Percentiles rank a stretch among this genome's conserved stretches.
These are phyloP conservation scores for Rhinolophus sinicus DNA, from an alignment of 2,113 vertebrate species.

Conservation along the genomic window DNA sequence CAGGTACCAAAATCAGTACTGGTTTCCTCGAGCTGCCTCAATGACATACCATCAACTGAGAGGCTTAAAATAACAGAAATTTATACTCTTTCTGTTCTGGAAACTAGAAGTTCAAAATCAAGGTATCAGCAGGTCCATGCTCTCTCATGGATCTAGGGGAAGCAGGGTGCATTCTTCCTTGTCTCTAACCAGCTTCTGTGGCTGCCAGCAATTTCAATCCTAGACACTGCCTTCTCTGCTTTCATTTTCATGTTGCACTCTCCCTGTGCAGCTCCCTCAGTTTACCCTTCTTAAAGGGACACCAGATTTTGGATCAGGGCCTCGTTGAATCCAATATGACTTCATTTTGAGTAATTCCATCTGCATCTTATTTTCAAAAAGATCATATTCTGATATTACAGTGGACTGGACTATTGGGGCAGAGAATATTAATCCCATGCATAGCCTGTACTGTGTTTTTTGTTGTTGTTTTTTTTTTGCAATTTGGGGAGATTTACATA, in stretches of 20 bases:
- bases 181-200: not conserved
- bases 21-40: not conserved
- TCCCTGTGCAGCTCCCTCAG: not conserved
- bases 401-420: not conserved
- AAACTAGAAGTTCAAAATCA: not conserved
- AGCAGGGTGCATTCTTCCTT: not conserved
- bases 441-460: not conserved
- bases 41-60: not conserved
- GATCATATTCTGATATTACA: not conserved
- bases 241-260: fast-evolving
- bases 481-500: not conserved
- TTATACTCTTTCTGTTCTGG: not conserved
- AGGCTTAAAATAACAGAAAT: not conserved
- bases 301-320: not conserved
- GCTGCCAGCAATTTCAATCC: not conserved
- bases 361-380: not conserved
- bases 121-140: not conserved
- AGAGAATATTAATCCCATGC: not conserved
- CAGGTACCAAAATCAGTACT: not conserved
- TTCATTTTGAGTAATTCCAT: not conserved
- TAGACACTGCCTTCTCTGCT: not conserved
- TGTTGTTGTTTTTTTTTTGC: not conserved
- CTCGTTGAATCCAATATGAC: not conserved
- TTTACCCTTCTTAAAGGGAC: not conserved
- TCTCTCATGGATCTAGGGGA: not conserved